Percentiles rank a stretch among this genome's conserved stretches.
These are phyloP conservation scores for Nylanderia fulva DNA, from an alignment of 1,140 invertebrate genomes.

Conservation along the genomic window DNA sequence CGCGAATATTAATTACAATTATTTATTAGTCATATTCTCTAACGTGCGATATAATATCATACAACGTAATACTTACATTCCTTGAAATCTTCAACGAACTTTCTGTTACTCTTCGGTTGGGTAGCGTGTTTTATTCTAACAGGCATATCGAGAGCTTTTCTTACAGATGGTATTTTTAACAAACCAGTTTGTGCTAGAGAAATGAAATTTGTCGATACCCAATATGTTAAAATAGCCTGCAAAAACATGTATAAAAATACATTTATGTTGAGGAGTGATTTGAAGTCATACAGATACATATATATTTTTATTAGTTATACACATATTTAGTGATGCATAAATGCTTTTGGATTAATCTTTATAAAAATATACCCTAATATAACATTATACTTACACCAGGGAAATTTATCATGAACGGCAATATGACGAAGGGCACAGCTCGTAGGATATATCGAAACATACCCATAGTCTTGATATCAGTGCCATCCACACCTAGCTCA, in stretches of 20 bases:
- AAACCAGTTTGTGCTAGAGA: conserved; percentile 94
- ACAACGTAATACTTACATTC: conserved; percentile 89
- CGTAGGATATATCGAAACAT: conserved; percentile 91
- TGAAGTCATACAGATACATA: not conserved
- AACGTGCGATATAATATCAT: not conserved
- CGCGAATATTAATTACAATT: not conserved
- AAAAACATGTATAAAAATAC: conserved; percentile 16
- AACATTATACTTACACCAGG: conserved; percentile 89
- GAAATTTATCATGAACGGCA: conserved; percentile 95
- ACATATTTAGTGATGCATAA: not conserved
- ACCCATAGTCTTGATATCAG: conserved; percentile 88
- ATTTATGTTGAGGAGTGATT: not conserved
- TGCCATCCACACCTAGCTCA: conserved; percentile 93
- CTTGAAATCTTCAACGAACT: conserved; percentile 92
- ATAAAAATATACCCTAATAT: not conserved
- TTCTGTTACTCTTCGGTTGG: conserved; percentile 87
- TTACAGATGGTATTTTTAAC: conserved; percentile 91
- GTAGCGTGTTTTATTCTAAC: conserved; percentile 87
- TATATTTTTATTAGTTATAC: not conserved
- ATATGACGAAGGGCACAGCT: conserved; percentile 92
- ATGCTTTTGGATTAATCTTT: not conserved
- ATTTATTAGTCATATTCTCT: not conserved
- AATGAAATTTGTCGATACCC: conserved; percentile 95
- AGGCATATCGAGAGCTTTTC: conserved; percentile 93
- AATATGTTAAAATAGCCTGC: conserved; percentile 95